Base-by-base conservation (phyloP, 2,888 invertebrate species). In the Troides aeacus region DNA sequence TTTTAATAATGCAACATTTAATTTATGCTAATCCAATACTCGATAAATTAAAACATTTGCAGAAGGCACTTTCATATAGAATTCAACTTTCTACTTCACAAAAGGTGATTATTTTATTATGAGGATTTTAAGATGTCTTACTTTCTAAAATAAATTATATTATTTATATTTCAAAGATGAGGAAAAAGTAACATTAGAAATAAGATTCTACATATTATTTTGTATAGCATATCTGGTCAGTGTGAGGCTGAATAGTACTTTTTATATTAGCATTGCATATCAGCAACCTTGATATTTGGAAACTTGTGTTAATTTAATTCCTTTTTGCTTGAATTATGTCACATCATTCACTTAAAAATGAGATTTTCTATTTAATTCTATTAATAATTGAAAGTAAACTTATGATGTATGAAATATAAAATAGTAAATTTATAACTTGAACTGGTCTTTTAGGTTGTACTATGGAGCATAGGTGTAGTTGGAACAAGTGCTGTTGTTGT, bases 401-500 rank as follows among this genome's bases (percentile, higher is more conserved):
- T 15, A 46, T 46, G 15, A 46, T 46, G 15, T 15, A 46, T 15
- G 46, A 46, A 46, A 46, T 46, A 46, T 46, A 15, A 46, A 4
- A 12, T 15, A 46, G 46, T 12, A 12, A 12, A 12, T 12, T 23
- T 58, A 23, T 58, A 58, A 58, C 23, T 3, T 1, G 23, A 46
- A 39, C 7, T 62, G 24, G 24, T 46, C 72, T 81, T 80, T 42
- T 79, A 96, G 96, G 94, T 96, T 71, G 93, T 96, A 70, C 88
- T 96, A 79, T 93, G 96, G 82, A 95, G 96, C 74, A 93, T 96
- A 74, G 94, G 96, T 64, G 94, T 96, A 57, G 90, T 93, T 46
- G 93, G 93, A 39, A 94, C 94, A 60, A 97, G 98, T 80, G 95
- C 97, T 24, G 94, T 96, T 12, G 91, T 98, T n/a, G 94, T 98